These are phyloP conservation scores for Dissostichus mawsoni DNA, from an alignment of 2,113 vertebrate species.

Conservation along the genomic window DNA sequence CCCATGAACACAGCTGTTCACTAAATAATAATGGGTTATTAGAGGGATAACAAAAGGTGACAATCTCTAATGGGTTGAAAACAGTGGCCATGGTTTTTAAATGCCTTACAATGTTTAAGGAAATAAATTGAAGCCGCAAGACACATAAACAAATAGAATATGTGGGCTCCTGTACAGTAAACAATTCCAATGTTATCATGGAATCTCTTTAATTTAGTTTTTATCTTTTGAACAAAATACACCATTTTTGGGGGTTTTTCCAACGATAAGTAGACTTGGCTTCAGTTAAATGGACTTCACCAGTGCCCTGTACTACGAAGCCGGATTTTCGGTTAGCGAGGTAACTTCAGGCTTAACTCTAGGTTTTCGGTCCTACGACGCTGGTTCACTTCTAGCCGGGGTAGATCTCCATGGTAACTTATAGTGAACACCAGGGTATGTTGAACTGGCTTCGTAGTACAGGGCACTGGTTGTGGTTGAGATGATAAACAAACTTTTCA, in stretches of 20 bases:
- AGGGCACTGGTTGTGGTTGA: neutral
- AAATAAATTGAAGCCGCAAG: neutral
- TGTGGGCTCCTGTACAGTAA: neutral
- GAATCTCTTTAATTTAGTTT: neutral
- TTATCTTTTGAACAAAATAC: neutral
- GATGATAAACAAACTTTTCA: neutral
- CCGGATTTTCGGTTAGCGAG: too few relatives aligned
- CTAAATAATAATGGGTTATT: conserved; percentile 50
- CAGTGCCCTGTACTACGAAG: too few relatives aligned
- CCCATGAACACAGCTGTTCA: conserved; percentile 41
- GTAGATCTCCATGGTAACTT: too few relatives aligned
- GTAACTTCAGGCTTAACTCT: too few relatives aligned
- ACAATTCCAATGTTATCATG: neutral
- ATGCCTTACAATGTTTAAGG: neutral
- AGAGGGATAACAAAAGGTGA: conserved; percentile 27
- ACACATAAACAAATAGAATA: neutral
- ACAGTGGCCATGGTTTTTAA: neutral
- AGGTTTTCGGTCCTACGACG: too few relatives aligned
- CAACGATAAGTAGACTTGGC: neutral
- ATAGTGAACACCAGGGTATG: too few relatives aligned
- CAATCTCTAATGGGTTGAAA: neutral
- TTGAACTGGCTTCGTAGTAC: too few relatives aligned
- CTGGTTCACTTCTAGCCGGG: too few relatives aligned
- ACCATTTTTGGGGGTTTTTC: neutral
- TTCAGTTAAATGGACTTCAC: neutral